These are phyloP conservation scores for Oncopodura yosiiana DNA, from an alignment of 1,140 invertebrate genomes.

Conservation along the genomic window DNA sequence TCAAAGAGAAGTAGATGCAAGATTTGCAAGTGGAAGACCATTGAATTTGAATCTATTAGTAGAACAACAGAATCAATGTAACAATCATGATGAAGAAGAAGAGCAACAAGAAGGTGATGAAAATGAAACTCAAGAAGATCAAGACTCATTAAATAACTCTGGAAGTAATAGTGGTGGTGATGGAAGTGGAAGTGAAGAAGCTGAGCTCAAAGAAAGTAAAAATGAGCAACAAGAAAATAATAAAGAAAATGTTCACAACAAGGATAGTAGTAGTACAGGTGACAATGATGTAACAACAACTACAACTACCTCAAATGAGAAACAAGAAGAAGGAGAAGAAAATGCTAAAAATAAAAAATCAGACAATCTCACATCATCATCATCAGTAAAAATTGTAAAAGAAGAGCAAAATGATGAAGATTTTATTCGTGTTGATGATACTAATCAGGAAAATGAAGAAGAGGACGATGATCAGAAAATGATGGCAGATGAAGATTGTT, in stretches of 20 bases:
- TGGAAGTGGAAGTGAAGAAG: conserved; percentile 4
- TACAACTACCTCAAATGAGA: too few species aligned
- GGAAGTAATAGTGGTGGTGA: too few species aligned
- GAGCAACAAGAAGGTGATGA: conserved; percentile 23
- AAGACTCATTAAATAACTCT: too few species aligned
- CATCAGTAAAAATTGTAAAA: too few species aligned
- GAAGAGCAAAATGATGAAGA: too few species aligned
- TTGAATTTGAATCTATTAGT: not conserved
- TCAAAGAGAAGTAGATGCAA: conserved; percentile 1
- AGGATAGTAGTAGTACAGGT: too few species aligned
- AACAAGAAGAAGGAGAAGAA: conserved; percentile 51
- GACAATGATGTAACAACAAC: too few species aligned
- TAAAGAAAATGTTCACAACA: not conserved
- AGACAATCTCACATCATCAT: too few species aligned
- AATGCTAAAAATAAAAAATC: conserved; percentile 46
- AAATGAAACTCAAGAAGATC: too few species aligned
- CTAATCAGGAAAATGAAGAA: conserved; percentile 18
- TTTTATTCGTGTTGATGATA: too few species aligned
- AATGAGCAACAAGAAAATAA: conserved; percentile 33
- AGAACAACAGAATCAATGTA: not conserved
- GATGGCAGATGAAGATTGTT: too few species aligned
- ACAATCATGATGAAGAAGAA: conserved; percentile 10
- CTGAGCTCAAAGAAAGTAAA: conserved; percentile 25
- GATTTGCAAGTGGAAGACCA: not conserved
- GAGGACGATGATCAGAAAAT: conserved; percentile 43